phyloP scores from a whole-genome alignment of 2,113 vertebrate genomes.

The Planiliza haematocheilus region DNA sequence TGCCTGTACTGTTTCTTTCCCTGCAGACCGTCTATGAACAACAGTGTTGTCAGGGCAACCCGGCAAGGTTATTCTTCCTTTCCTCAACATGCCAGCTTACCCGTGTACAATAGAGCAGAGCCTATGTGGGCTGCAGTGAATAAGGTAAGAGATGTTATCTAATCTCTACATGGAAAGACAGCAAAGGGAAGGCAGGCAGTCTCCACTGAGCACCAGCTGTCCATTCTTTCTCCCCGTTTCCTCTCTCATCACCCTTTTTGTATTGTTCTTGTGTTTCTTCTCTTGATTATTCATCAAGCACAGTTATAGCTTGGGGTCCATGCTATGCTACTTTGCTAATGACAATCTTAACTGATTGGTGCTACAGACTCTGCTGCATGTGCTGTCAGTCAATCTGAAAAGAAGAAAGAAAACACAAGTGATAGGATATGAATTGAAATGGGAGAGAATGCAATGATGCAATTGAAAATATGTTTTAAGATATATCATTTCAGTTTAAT shows the following conservation, averaged over 20 bases:
- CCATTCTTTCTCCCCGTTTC: conserved; percentile 44
- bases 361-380: conserved; percentile 8
- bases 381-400: background rate
- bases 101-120: conserved; percentile 62
- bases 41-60: conserved; percentile 58
- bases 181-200: conserved; percentile 52
- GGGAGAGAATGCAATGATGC: background rate
- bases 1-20: conserved; percentile 26
- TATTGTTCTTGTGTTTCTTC: conserved; percentile 27
- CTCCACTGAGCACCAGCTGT: conserved; percentile 72
- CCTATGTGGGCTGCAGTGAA: conserved; percentile 74
- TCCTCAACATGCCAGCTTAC: conserved; percentile 61
- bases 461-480: background rate
- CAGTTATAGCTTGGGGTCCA: background rate
- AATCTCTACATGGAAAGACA: conserved; percentile 57
- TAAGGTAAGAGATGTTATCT: conserved; percentile 82
- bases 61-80: conserved; percentile 54
- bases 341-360: conserved; percentile 45
- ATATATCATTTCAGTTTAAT: background rate
- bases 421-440: background rate
- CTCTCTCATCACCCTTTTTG: conserved; percentile 32
- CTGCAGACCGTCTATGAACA: conserved; percentile 43
- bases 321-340: conserved; percentile 59
- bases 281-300: conserved; percentile 55
- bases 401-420: background rate